Conservation (phyloP, 2,113 vertebrate genomes). For the Misgurnus mizolepis region DNA sequence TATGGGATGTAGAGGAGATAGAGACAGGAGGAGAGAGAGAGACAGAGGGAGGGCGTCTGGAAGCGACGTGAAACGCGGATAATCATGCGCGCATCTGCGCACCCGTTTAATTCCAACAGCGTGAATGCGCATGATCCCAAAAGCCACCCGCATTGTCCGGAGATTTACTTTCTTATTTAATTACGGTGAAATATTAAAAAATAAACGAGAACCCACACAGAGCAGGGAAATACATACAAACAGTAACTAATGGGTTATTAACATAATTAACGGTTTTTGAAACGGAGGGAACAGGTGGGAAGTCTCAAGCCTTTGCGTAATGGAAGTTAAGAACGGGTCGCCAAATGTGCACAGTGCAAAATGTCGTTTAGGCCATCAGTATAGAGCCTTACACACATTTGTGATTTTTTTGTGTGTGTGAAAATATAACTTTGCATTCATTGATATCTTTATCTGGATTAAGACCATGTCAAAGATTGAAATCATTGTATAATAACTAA, state of each 20-base stretch:
- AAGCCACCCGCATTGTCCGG: slow-evolving; percentile 17
- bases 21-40: background rate
- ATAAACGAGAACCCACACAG: slow-evolving; percentile 52
- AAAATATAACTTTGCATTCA: too few species aligned
- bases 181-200: slow-evolving; percentile 68
- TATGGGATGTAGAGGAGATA: background rate
- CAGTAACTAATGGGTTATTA: slow-evolving; percentile 69
- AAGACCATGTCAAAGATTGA: too few species aligned
- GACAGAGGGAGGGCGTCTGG: background rate
- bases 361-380: slow-evolving; percentile 34
- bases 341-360: slow-evolving; percentile 58
- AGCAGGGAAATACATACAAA: slow-evolving; percentile 59
- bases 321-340: slow-evolving; percentile 48
- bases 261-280: slow-evolving; percentile 72
- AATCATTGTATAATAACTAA: too few species aligned
- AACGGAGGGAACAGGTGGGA: slow-evolving; percentile 61
- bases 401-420: background rate
- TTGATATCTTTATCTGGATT: too few species aligned
- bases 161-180: slow-evolving; percentile 43
- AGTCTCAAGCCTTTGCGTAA: slow-evolving; percentile 38
- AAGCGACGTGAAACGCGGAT: background rate
- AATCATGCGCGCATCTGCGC: background rate
- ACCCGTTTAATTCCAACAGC: background rate
- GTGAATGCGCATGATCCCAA: background rate
- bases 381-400: slow-evolving; percentile 49